phyloP scores from a whole-genome alignment of 2,888 invertebrate genomes.

The Sepioteuthis lessoniana region DNA sequence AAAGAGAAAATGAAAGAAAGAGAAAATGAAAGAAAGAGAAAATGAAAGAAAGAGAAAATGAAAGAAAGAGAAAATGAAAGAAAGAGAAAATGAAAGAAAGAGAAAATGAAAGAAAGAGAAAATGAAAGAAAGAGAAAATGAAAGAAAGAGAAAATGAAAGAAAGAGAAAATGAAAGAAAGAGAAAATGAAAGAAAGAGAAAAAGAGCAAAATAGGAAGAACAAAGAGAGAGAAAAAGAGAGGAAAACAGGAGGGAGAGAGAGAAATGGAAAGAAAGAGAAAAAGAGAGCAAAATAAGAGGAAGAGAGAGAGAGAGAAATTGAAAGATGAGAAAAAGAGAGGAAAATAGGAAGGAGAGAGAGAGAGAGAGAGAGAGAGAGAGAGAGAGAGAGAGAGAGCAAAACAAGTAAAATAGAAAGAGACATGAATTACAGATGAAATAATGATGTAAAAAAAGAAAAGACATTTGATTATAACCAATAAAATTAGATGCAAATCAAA shows the following conservation, averaged over 20 bases:
- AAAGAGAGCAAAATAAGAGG: not conserved
- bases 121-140: not conserved
- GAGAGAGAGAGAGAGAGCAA: not conserved
- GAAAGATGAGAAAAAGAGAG: not conserved
- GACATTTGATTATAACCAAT: no score
- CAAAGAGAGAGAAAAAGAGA: fast-evolving
- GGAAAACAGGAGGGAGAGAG: not conserved
- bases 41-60: not conserved
- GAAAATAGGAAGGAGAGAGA: not conserved
- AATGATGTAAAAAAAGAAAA: no score
- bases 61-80: not conserved
- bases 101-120: not conserved
- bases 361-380: not conserved
- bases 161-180: not conserved
- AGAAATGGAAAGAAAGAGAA: no score
- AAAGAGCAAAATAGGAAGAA: no score
- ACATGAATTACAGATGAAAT: not conserved
- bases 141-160: not conserved
- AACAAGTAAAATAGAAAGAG: not conserved
- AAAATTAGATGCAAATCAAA: not conserved
- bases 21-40: fast-evolving
- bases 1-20: no score
- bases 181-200: not conserved
- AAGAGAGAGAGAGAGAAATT: not conserved
- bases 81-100: no score